phyloP scores from a whole-genome alignment of 2,113 vertebrate genomes.

The Erinaceus europaeus region DNA sequence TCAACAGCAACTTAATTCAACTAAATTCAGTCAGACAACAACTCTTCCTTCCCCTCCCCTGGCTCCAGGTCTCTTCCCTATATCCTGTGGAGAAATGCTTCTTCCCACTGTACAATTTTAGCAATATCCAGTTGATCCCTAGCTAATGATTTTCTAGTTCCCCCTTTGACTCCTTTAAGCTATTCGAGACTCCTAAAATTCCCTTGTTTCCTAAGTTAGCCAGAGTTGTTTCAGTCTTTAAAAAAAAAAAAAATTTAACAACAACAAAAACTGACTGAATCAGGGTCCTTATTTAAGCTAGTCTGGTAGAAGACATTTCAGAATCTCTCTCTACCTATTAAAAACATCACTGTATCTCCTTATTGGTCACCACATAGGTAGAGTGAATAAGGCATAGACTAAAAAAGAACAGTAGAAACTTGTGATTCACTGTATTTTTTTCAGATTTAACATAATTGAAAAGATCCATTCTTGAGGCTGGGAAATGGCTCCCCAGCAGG shows the following conservation, averaged over 20 bases:
- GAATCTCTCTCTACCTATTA: background rate
- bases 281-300: background rate
- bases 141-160: background rate
- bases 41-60: too few relatives aligned
- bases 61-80: too few relatives aligned
- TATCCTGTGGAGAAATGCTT: background rate
- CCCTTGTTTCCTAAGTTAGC: background rate
- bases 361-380: background rate
- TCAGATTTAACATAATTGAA: background rate
- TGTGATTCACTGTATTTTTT: background rate
- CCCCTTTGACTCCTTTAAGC: background rate
- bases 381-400: background rate
- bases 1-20: background rate
- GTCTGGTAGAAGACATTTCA: background rate
- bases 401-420: background rate
- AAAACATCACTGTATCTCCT: background rate
- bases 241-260: conserved; percentile 16
- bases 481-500: too few relatives aligned
- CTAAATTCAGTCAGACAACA: background rate
- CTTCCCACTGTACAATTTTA: background rate
- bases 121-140: background rate
- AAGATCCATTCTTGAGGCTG: background rate
- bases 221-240: background rate
- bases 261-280: background rate
- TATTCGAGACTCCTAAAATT: background rate